Evolutionary conservation across 1,140 invertebrate species (phyloP), one percentile per base, ranked within the genome.

Genomic region (Littorina saxatilis): DNA sequence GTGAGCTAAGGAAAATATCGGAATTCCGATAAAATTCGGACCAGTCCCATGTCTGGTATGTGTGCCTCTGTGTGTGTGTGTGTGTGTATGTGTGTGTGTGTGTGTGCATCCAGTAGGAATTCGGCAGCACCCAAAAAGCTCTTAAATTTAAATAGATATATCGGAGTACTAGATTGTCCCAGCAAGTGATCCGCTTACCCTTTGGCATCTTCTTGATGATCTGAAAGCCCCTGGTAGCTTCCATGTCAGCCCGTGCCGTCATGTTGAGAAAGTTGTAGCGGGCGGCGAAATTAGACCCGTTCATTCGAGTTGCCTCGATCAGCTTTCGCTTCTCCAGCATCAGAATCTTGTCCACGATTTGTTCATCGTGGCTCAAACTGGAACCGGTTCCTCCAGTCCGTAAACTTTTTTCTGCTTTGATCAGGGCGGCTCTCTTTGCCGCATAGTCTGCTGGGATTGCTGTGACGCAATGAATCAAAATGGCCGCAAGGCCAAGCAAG

Each of bases 141-240:
- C n/a, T n/a, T n/a, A n/a, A n/a, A n/a, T n/a, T n/a, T n/a, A n/a
- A n/a, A n/a, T n/a, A n/a, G n/a, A n/a, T n/a, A n/a, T n/a, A n/a
- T n/a, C n/a, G n/a, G n/a, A n/a, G n/a, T n/a, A n/a, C n/a, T n/a
- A n/a, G n/a, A n/a, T n/a, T n/a, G n/a, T n/a, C n/a, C n/a, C 23
- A 52, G 11, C 11, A 52, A 52, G 23, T 13, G 11, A 52, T 52
- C 50, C 15, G 7, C 66, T 9, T 32, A 70, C 66, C 66, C 9
- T 70, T 70, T 9, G 66, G 66, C 66, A 70, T 70, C 4, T 70
- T 37, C n/a, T 32, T 27, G 35, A 70, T 70, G 66, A 70, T 37
- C 9, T 37, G 32, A 23, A 32, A 70, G n/a, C 29, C 66, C 9
- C 29, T 70, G n/a, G 66, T 32, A 5, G n/a, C 13, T 35, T 32